Evolutionary conservation across 2,113 vertebrate genomes (phyloP).

Genomic region (Scomber colias): DNA sequence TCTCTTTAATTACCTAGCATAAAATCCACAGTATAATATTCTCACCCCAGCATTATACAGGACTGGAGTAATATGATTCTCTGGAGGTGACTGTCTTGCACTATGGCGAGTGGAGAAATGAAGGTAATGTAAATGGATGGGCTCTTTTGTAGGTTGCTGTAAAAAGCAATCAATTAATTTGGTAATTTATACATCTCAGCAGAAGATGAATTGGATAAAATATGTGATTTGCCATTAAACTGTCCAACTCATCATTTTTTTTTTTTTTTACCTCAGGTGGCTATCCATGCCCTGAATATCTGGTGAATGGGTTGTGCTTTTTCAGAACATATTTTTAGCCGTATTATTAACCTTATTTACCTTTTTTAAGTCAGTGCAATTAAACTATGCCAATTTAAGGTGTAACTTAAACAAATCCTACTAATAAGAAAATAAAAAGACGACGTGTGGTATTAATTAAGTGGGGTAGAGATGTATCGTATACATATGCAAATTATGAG

Average conservation of each 20-base stretch:
- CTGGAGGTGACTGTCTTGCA: slow-evolving; percentile 71
- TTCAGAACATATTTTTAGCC: neutral
- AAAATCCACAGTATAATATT: slow-evolving; percentile 79
- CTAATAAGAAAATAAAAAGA: neutral
- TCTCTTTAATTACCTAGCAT: slow-evolving; percentile 80
- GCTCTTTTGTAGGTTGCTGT: slow-evolving; percentile 63
- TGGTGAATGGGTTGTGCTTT: slow-evolving; percentile 12
- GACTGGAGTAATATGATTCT: slow-evolving; percentile 72
- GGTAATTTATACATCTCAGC: slow-evolving; percentile 72
- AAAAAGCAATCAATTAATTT: slow-evolving; percentile 78
- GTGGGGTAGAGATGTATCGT: neutral
- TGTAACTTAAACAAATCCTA: neutral
- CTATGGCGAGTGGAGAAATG: slow-evolving; percentile 61
- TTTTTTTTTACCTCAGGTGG: slow-evolving; percentile 39
- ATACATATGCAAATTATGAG: neutral
- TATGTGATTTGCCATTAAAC: slow-evolving; percentile 73
- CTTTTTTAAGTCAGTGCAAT: slow-evolving; percentile 9
- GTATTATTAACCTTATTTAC: neutral
- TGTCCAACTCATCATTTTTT: slow-evolving; percentile 60
- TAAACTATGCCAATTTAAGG: neutral
- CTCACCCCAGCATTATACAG: slow-evolving; percentile 67
- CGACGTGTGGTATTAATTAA: neutral
- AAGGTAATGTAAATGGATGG: slow-evolving; percentile 77
- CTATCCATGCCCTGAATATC: slow-evolving; percentile 16
- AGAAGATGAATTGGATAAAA: slow-evolving; percentile 66